phyloP scores from a whole-genome alignment of 2,888 invertebrate genomes.

The Trilocha varians region DNA sequence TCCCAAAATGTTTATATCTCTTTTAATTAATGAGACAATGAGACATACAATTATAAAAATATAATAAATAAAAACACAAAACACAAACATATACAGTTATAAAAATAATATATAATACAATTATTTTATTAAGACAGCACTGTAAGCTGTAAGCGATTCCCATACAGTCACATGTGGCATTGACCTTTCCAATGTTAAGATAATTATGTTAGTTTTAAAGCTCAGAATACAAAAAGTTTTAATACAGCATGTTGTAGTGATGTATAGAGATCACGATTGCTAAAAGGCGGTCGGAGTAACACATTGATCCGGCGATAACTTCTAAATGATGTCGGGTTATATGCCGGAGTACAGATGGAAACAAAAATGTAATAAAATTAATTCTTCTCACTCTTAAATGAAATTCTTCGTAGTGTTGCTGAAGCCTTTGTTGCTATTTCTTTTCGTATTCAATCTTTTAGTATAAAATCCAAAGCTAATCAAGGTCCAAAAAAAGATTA shows the following conservation, averaged over 20 bases:
- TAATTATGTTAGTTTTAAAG: neutral
- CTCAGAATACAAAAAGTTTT: neutral
- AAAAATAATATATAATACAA: neutral
- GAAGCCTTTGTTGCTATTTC: no score
- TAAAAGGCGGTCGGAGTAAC: slow-evolving; percentile 9
- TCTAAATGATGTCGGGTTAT: slow-evolving; percentile 22
- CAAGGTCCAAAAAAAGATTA: no score
- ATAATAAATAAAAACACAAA: no score
- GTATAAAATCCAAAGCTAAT: no score
- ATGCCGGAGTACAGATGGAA: slow-evolving; percentile 1
- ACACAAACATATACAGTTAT: no score
- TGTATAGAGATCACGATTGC: slow-evolving; percentile 10
- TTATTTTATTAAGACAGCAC: neutral
- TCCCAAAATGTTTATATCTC: no score
- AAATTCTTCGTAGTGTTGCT: no score
- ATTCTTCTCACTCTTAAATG: no score
- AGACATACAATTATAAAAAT: no score
- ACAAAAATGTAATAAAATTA: no score
- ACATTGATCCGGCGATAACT: slow-evolving; percentile 26
- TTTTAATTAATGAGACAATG: no score
- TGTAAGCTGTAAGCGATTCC: neutral
- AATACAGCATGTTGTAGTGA: neutral
- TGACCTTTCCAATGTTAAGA: neutral
- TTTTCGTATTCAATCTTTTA: no score
- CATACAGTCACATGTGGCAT: neutral